Percentiles rank a stretch among this genome's conserved stretches.
Conservation (phyloP, 2,797 vertebrate genomes). For the Diglossa cyanea region DNA sequence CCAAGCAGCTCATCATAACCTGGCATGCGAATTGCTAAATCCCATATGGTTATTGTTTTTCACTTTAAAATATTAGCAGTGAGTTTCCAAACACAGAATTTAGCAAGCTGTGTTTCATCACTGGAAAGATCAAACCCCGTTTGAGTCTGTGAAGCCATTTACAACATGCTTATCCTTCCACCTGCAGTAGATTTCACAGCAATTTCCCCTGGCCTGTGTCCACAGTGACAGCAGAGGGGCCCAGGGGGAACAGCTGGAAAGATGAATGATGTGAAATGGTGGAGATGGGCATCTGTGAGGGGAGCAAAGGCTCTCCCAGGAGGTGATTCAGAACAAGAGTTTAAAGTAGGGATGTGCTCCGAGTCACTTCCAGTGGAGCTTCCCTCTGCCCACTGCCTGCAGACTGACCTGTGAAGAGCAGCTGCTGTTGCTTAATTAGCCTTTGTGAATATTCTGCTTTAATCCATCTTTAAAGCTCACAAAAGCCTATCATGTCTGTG, state of each 20-base stretch:
- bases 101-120: slow-evolving; percentile 16
- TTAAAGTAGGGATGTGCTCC: not conserved
- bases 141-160: not conserved
- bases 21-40: slow-evolving; percentile 6
- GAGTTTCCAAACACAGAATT: slow-evolving; percentile 13
- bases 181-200: not conserved
- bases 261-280: not conserved
- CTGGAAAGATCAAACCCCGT: not conserved
- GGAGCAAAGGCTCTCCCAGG: not conserved
- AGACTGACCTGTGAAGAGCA: not conserved
- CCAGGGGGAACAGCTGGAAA: not conserved
- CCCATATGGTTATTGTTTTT: slow-evolving; percentile 17
- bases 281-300: accelerated
- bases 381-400: not conserved
- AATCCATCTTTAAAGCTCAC: not conserved
- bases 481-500: not conserved
- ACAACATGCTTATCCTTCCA: not conserved
- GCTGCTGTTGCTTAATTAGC: not conserved
- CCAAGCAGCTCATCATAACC: not conserved
- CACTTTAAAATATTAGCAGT: slow-evolving; percentile 15
- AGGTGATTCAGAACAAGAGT: not conserved
- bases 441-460: not conserved
- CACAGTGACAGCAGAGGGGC: not conserved
- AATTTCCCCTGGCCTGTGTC: not conserved
- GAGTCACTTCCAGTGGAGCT: not conserved